Evolutionary conservation across 2,797 vertebrate species (phyloP).

Genomic region (Trachops cirrhosus): DNA sequence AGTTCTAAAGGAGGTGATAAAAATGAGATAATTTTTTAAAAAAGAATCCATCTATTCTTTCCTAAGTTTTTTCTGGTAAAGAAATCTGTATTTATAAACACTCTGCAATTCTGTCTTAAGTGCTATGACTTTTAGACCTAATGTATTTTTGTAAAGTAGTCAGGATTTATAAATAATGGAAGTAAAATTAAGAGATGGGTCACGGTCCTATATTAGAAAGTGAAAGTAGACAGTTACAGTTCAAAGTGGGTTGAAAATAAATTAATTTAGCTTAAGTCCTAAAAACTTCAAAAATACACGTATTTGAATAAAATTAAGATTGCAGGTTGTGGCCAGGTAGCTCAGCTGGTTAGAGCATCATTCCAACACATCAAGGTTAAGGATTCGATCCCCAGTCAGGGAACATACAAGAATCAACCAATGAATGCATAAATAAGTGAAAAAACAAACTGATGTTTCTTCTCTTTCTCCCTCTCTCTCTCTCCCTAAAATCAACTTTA

Average conservation of each 20-base stretch:
- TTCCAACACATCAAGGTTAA: background rate
- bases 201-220: constrained; percentile 10
- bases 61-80: background rate
- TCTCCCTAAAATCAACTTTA: background rate
- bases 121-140: background rate
- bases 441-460: background rate
- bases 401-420: background rate
- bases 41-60: background rate
- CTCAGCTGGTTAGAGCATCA: background rate
- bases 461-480: background rate
- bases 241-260: constrained; percentile 5
- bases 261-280: background rate
- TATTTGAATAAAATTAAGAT: constrained; percentile 10
- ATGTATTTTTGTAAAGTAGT: background rate
- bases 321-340: background rate
- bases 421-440: background rate
- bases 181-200: constrained; percentile 17
- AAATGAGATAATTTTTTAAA: constrained; percentile 35
- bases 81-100: background rate
- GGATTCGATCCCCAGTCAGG: background rate
- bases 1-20: background rate
- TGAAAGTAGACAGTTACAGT: background rate
- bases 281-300: constrained; percentile 9
- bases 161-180: constrained; percentile 24
- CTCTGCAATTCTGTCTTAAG: background rate